Conservation (phyloP, 2,888 invertebrate species). For the Netelia virgata region DNA sequence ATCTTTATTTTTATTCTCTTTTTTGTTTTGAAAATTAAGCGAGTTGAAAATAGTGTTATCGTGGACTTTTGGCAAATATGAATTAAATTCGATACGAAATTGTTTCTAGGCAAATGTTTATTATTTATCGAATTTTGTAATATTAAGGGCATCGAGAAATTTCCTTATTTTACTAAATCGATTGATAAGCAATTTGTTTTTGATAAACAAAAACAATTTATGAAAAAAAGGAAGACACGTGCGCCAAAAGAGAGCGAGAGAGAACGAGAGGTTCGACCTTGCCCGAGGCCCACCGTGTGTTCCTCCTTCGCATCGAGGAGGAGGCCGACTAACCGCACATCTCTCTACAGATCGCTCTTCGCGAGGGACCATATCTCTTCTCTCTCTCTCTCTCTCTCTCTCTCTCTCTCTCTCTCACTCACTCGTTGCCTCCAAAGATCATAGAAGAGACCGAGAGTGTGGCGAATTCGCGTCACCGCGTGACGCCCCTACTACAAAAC, state of each 20-base stretch:
- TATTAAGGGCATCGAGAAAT: too few species aligned
- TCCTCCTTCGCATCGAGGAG: slow-evolving; percentile 36
- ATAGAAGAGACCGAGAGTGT: slow-evolving; percentile 40
- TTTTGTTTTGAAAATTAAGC: too few species aligned
- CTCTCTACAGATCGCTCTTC: slow-evolving; percentile 25
- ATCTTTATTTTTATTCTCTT: not conserved
- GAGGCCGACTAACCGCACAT: slow-evolving; percentile 22
- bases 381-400: not conserved
- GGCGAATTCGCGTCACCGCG: slow-evolving; percentile 58
- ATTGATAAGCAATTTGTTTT: not conserved
- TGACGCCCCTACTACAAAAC: slow-evolving; percentile 43
- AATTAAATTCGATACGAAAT: too few species aligned
- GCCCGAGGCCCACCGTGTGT: slow-evolving; percentile 41
- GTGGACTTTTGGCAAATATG: too few species aligned
- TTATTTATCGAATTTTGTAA: too few species aligned
- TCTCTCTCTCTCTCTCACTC: not conserved
- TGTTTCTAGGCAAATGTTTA: too few species aligned
- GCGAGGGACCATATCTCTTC: slow-evolving; percentile 8
- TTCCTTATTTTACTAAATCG: too few species aligned
- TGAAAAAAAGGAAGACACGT: slow-evolving; percentile 29
- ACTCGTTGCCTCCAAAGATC: not conserved
- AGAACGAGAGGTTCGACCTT: slow-evolving; percentile 49
- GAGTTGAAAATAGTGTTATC: too few species aligned
- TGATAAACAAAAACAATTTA: not conserved
- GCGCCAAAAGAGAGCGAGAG: slow-evolving; percentile 2